These are phyloP conservation scores for Bubo scandiacus DNA, from an alignment of 2,113 vertebrate genomes.

Conservation along the genomic window DNA sequence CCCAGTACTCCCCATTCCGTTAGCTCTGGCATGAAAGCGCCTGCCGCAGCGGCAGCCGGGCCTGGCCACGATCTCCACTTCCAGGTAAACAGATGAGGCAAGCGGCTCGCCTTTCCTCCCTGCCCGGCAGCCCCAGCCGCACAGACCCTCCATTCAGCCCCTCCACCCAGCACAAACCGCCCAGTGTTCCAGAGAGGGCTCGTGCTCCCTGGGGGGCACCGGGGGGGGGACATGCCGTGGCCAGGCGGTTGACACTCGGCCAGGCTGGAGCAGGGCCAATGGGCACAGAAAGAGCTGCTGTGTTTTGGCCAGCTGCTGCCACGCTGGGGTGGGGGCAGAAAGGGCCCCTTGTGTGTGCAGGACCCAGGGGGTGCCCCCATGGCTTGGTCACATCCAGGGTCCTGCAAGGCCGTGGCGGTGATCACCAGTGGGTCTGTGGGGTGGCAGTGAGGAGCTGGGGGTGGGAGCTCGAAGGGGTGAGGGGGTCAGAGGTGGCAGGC, in stretches of 20 bases:
- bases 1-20: neutral
- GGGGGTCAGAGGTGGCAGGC: neutral
- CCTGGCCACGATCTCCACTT: neutral
- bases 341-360: neutral
- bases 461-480: neutral
- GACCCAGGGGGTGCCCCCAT: neutral
- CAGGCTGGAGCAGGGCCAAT: neutral
- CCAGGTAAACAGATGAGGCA: constrained; percentile 59
- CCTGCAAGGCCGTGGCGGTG: accelerated
- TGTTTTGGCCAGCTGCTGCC: neutral
- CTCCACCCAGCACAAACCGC: neutral
- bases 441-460: neutral
- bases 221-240: neutral
- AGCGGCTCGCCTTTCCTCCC: neutral
- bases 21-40: neutral
- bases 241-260: neutral
- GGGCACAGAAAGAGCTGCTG: neutral
- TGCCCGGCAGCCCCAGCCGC: neutral
- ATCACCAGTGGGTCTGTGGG: neutral
- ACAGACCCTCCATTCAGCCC: constrained; percentile 50
- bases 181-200: constrained; percentile 31
- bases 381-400: neutral
- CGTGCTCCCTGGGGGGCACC: neutral
- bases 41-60: neutral
- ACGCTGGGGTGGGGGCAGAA: neutral